Percentiles rank a stretch among this genome's conserved stretches.
Conservation (phyloP, 53 echinoderm and acorn worm species). For the Zoroaster sp. region DNA sequence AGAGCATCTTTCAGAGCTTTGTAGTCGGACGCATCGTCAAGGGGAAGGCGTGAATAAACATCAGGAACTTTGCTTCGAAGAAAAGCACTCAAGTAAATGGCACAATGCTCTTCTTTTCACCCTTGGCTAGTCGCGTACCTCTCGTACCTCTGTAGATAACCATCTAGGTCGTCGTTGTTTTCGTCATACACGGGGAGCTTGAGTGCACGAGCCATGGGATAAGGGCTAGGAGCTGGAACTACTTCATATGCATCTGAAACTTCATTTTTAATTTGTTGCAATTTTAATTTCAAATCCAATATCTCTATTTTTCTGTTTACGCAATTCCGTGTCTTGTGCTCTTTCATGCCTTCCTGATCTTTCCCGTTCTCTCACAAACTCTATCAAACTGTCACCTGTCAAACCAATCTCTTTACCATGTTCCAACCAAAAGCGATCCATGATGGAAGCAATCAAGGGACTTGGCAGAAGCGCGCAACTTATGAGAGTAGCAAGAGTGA, state of each 20-base stretch:
- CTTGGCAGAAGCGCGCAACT: neutral
- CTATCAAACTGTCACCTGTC: neutral
- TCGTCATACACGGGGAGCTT: neutral
- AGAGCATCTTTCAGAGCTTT: constrained; percentile 9
- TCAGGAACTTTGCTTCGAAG: neutral
- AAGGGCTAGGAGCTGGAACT: too few species aligned
- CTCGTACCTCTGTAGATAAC: too few species aligned
- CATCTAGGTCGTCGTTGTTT: neutral
- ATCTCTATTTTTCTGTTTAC: neutral
- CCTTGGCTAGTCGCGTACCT: too few species aligned
- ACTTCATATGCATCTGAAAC: neutral
- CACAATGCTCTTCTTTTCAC: neutral
- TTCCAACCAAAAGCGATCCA: constrained; percentile 6
- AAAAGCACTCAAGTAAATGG: neutral
- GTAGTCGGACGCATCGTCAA: neutral
- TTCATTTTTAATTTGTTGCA: neutral
- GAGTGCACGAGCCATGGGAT: neutral
- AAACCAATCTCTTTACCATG: neutral
- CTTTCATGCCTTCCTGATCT: neutral
- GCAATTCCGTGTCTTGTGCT: constrained; percentile 7
- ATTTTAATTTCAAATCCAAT: neutral
- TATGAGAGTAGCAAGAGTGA: too few species aligned
- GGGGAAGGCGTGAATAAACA: neutral
- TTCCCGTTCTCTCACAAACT: constrained; percentile 20
- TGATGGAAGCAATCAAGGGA: neutral